phyloP scores from a whole-genome alignment of 2,888 invertebrate species.

The Fissipunctia ypsillon region DNA sequence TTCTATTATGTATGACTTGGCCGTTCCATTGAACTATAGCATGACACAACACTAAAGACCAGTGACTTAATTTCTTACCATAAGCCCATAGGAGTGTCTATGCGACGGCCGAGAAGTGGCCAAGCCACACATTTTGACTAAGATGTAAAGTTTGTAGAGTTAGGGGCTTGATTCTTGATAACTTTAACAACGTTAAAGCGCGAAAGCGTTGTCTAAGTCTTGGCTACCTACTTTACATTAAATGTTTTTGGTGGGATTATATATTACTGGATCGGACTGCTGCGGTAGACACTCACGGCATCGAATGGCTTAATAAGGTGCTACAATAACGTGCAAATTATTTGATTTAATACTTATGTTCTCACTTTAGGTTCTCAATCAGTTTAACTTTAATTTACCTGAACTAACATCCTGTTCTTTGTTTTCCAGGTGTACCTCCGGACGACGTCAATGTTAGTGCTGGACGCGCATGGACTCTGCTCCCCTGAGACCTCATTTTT shows the following conservation, averaged over 20 bases:
- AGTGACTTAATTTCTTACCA: too few species aligned
- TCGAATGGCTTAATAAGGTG: neutral
- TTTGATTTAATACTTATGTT: neutral
- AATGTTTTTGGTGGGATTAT: too few species aligned
- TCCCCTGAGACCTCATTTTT: conserved; percentile 66
- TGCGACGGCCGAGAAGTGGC: too few species aligned
- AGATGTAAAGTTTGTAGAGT: too few species aligned
- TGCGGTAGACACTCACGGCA: neutral
- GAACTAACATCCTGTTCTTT: conserved; percentile 91
- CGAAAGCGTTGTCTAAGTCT: too few species aligned
- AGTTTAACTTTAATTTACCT: conserved; percentile 73
- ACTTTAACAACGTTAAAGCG: too few species aligned
- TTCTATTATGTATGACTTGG: neutral
- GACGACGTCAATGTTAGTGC: conserved; percentile 86
- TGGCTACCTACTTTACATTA: too few species aligned
- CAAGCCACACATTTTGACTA: too few species aligned
- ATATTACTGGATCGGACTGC: neutral
- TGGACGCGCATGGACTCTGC: conserved; percentile 82
- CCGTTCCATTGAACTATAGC: too few species aligned
- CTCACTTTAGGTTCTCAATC: neutral
- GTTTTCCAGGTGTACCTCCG: conserved; percentile 93
- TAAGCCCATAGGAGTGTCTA: too few species aligned
- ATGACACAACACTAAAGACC: too few species aligned
- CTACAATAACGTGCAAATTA: neutral
- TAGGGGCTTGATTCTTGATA: too few species aligned